Evolutionary conservation across 2,888 invertebrate species (phyloP).

Genomic region (Oasisia sp.): DNA sequence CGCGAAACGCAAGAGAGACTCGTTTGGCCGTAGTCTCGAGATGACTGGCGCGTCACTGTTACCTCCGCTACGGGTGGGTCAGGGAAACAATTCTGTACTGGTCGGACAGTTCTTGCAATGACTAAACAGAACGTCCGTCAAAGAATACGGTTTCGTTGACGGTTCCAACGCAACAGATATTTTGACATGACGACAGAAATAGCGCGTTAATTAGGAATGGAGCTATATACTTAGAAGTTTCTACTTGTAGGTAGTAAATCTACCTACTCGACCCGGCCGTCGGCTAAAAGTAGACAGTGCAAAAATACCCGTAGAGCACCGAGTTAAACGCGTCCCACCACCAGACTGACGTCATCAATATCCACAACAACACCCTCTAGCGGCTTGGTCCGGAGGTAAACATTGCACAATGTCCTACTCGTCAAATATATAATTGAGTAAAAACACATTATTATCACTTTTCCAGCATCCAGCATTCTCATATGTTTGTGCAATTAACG

Average conservation of each 20-base stretch:
- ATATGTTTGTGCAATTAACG: background rate
- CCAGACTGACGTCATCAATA: background rate
- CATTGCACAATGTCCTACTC: background rate
- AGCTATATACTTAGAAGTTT: background rate
- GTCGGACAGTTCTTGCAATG: background rate
- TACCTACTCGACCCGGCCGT: background rate
- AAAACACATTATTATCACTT: background rate
- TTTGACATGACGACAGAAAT: background rate
- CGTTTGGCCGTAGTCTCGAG: background rate
- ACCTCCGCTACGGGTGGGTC: background rate
- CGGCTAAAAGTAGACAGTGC: background rate
- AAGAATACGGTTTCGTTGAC: background rate
- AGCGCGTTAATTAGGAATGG: background rate
- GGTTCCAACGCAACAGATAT: background rate
- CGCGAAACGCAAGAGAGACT: background rate
- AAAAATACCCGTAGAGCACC: background rate
- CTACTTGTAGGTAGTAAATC: background rate
- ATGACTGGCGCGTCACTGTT: background rate
- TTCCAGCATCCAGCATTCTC: background rate
- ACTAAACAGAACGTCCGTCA: background rate
- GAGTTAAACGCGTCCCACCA: background rate
- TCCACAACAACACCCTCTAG: too few relatives aligned
- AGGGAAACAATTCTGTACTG: background rate
- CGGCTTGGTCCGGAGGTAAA: background rate
- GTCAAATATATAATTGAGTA: background rate